Percentiles rank a stretch among this genome's conserved stretches.
Conservation (phyloP, 2,888 invertebrate species). For the Acrobasis repandana region DNA sequence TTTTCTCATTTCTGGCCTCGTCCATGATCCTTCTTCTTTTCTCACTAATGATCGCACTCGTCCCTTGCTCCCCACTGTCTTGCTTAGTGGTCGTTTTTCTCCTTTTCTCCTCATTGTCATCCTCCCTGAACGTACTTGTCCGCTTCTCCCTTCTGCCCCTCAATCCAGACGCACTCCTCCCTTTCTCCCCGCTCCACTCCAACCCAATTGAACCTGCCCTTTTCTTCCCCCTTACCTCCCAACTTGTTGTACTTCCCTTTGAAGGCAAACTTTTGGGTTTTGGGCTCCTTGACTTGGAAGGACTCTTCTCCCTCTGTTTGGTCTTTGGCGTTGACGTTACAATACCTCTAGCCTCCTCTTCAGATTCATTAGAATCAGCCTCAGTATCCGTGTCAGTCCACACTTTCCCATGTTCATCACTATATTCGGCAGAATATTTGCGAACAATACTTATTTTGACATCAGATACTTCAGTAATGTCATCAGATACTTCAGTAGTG, state of each 20-base stretch:
- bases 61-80: no score
- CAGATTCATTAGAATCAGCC: background rate
- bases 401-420: background rate
- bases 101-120: no score
- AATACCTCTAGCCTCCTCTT: background rate
- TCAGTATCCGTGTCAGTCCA: background rate
- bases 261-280: no score
- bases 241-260: background rate
- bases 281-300: no score
- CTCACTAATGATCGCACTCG: no score
- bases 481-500: no score
- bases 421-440: background rate
- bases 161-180: background rate
- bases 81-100: no score
- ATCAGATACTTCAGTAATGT: background rate
- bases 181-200: background rate
- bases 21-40: no score
- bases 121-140: no score
- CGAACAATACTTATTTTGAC: background rate
- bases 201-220: background rate
- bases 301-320: background rate
- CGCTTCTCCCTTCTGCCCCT: no score
- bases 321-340: conserved; percentile 4
- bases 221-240: background rate
- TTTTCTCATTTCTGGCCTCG: background rate